Evolutionary conservation across 2,888 invertebrate genomes (phyloP).

Genomic region (Sisyra terminalis): DNA sequence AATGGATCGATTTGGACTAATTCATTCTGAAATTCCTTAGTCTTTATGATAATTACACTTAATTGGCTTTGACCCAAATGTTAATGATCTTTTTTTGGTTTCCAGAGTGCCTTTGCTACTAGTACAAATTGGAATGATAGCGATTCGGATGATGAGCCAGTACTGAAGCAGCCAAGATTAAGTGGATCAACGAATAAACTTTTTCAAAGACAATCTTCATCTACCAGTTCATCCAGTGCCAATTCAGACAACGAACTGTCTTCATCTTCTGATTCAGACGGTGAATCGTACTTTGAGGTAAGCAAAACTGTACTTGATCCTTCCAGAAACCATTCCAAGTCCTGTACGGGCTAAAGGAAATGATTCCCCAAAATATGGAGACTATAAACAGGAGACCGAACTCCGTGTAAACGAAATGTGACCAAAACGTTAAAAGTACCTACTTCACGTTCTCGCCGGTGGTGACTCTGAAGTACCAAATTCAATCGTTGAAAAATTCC

Average conservation of each 20-base stretch:
- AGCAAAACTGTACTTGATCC: constrained; percentile 3
- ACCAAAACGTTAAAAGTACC: no score
- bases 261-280: constrained; percentile 15
- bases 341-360: no score
- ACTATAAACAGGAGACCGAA: no score
- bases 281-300: constrained; percentile 28
- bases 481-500: no score
- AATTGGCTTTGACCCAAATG: no score
- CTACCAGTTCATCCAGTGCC: constrained; percentile 1
- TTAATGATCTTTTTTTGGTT: constrained; percentile 8
- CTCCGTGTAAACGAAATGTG: no score
- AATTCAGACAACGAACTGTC: constrained; percentile 8
- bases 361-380: no score
- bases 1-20: no score
- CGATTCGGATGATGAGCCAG: constrained; percentile 58
- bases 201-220: constrained; percentile 2
- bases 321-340: constrained; percentile 4
- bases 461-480: no score
- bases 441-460: no score
- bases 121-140: constrained; percentile 31
- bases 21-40: no score
- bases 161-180: constrained; percentile 55
- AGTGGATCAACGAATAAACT: constrained; percentile 19
- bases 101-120: constrained; percentile 32
- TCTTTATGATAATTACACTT: no score